A percentile compares a stretch with the other conserved stretches of the same genome.
These are phyloP conservation scores for Chauna torquata DNA, from an alignment of 2,113 vertebrate genomes.

Conservation along the genomic window DNA sequence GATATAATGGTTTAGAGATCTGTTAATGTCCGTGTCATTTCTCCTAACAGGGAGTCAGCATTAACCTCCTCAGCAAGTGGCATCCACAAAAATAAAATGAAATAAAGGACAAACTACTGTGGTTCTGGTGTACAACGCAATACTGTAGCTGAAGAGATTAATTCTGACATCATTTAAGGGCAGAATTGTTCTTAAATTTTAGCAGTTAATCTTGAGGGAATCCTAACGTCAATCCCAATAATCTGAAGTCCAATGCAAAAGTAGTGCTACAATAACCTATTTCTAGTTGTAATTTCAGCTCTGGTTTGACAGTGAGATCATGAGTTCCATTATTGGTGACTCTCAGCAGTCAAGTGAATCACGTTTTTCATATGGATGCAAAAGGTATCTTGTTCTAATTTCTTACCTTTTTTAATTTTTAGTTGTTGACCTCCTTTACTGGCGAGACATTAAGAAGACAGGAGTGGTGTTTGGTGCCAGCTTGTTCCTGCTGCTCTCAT, in stretches of 20 bases:
- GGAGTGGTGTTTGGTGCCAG: slow-evolving; percentile 92
- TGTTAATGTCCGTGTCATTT: background rate
- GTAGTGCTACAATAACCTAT: background rate
- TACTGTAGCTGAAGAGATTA: background rate
- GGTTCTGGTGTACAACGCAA: background rate
- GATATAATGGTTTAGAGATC: background rate
- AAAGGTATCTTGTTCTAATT: slow-evolving; percentile 52
- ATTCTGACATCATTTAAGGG: slow-evolving; percentile 24
- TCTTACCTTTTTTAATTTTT: slow-evolving; percentile 32
- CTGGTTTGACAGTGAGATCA: background rate
- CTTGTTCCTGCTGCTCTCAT: slow-evolving; percentile 93
- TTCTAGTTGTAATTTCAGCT: background rate
- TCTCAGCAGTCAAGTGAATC: background rate
- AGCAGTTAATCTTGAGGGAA: background rate
- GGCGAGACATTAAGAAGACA: slow-evolving; percentile 95
- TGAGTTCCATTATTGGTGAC: background rate
- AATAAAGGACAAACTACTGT: background rate
- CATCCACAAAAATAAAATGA: background rate
- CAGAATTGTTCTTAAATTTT: slow-evolving; percentile 1
- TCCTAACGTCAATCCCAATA: background rate
- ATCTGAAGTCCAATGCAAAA: background rate
- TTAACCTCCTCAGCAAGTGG: background rate
- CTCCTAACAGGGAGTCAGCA: background rate
- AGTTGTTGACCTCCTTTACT: slow-evolving; percentile 98
- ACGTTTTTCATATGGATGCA: background rate